Evolutionary conservation across 2,113 vertebrate species (phyloP), one percentile per base, ranked within the genome.

Genomic region (Tylochromis polylepis): DNA sequence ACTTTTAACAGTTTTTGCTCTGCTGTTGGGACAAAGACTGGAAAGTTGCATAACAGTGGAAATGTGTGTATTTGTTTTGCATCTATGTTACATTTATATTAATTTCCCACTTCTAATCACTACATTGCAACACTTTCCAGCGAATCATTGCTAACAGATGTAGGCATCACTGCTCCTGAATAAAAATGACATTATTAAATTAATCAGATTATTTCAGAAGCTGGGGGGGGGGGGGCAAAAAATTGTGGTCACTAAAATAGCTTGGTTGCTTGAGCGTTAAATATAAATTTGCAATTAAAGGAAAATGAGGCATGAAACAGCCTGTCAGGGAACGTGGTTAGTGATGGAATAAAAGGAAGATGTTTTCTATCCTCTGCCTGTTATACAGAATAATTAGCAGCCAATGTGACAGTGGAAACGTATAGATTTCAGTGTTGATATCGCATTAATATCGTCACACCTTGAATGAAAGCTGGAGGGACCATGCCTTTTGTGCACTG

Each of bases 401-500:
- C 75, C 85, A 86, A 24, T 1, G n/a, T 20, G 65, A 80, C 72
- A 38, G 34, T 79, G 65, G 81, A 91, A 88, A 93, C 82, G 56
- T 86, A 91, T 36, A 93, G 77, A 91, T 91, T 89, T 82, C 20
- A 2, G 57, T 51, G 43, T 57, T 87, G 88, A 93, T 92, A 93
- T 79, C 77, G 46, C 81, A 85, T 88, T 92, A 88, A 91, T 92
- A 86, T 79, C 90, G 87, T 87, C 88, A 93, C 82, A 93, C 70
- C 79, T 89, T 79, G 27, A 91, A 90, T 92, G 72, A 89, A 94
- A 94, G 81, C 88, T 29, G 79, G 79, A 84, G 89, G 87, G 86
- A 82, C 79, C 15, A 9, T 84, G 87, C 80, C 88, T 94, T 95
- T 94, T 89, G 92, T 94, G 86, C 85, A 88, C 86, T 77, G 91